Evolutionary conservation across 1,140 invertebrate species (phyloP), one percentile per base, ranked within the genome.

Genomic region (Pachyrhynchus sulphureomaculatus): DNA sequence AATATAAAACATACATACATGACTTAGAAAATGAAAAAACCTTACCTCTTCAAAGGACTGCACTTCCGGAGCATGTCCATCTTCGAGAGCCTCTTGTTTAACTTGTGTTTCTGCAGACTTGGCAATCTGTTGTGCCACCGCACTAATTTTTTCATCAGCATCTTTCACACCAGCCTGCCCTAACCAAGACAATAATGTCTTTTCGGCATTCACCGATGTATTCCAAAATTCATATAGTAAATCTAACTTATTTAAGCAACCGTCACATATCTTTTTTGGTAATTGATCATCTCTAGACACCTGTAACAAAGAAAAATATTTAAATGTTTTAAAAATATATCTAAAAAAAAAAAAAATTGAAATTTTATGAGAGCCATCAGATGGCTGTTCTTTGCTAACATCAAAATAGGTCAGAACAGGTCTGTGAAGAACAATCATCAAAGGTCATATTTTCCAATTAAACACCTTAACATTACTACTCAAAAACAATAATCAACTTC

Each of bases 191-290:
- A 80, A 61, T 36, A 85, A 74, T 52, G 82, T 81, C 59, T 84
- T 85, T 62, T 85, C 82, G 8, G 81, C 77, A 68, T 78, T 81
- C 4, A 75, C 77, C 15, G 79, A 80, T 48, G 79, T 82, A 69
- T 82, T 82, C 76, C 81, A 83, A 76, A 83, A 85, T 70, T 82
- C 77, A 72, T 83, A 83, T 66, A 80, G 77, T 68, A 80, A 77
- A 71, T 83, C 81, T 77, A 85, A 76, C 78, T 83, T 84, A 68
- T 80, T 81, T 58, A 80, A 77, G 71, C 83, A 85, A 23, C 78
- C 78, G 65, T 82, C 79, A 68, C 83, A 84, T 75, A 85, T 82
- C 68, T 82, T 84, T 71, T 83, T 83, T 36, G 83, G 82, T 73
- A 85, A 74, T 72, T 81, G 81, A 62, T 84, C 82, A 64, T 83